These are phyloP conservation scores for Carassius gibelio DNA, from an alignment of 2,113 vertebrate species.

Conservation along the genomic window DNA sequence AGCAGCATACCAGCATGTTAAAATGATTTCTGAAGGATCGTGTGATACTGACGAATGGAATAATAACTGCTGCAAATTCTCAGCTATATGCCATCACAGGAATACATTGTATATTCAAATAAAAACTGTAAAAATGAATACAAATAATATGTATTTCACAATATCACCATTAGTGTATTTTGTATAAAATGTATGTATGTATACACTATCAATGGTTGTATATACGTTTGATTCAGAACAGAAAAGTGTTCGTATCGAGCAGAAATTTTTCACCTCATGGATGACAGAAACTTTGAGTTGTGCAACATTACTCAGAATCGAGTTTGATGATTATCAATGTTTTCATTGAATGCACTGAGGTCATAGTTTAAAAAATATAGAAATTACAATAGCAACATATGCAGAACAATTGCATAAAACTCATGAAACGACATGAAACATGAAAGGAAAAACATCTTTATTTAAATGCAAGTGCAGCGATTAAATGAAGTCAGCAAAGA, in stretches of 20 bases:
- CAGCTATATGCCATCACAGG: too few relatives aligned
- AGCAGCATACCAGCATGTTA: not conserved
- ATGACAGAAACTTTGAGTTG: not conserved
- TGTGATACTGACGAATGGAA: too few relatives aligned
- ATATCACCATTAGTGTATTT: not conserved
- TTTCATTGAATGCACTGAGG: not conserved
- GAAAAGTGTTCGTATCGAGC: not conserved
- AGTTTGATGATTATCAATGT: not conserved
- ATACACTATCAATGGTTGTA: too few relatives aligned
- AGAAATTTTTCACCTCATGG: not conserved
- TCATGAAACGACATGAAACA: not conserved
- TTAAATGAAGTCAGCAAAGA: constrained; percentile 1
- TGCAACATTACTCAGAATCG: not conserved
- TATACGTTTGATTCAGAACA: not conserved
- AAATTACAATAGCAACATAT: not conserved
- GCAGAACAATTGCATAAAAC: not conserved
- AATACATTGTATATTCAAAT: too few relatives aligned
- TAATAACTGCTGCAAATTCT: too few relatives aligned
- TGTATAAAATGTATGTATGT: not conserved
- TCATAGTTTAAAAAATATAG: not conserved
- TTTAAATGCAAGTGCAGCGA: constrained; percentile 34
- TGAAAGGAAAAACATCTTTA: constrained; percentile 11
- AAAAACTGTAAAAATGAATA: too few relatives aligned
- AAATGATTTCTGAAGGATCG: not conserved
- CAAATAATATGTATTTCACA: not conserved